Percentiles rank a stretch among this genome's conserved stretches.
Evolutionary conservation across 1,140 invertebrate genomes (phyloP).

Genomic region (Callitettix versicolor): DNA sequence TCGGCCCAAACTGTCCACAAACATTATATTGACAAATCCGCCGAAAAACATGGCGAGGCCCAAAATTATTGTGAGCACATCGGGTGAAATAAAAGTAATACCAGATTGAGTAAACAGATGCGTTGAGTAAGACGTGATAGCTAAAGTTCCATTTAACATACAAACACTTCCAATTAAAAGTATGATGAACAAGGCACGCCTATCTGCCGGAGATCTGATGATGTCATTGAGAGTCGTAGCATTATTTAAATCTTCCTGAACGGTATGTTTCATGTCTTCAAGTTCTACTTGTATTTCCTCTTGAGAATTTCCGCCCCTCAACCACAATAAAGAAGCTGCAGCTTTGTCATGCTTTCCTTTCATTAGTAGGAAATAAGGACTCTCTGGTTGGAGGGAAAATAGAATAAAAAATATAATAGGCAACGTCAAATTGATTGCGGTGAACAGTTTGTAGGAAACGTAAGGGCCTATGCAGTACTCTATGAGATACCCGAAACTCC

Average conservation of each 20-base stretch:
- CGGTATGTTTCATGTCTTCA: slow-evolving; percentile 16
- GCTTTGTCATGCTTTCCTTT: slow-evolving; percentile 50
- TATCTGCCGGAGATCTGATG: slow-evolving; percentile 2
- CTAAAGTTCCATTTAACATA: slow-evolving; percentile 19
- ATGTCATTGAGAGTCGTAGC: slow-evolving; percentile 15
- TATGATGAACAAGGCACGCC: slow-evolving; percentile 19
- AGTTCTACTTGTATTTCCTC: slow-evolving; percentile 16
- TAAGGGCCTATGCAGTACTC: slow-evolving; percentile 65
- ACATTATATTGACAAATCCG: slow-evolving; percentile 33
- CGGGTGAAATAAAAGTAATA: not conserved
- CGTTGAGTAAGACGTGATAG: slow-evolving; percentile 21
- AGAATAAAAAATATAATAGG: slow-evolving; percentile 51
- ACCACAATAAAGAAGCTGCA: slow-evolving; percentile 49
- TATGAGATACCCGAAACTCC: slow-evolving; percentile 60
- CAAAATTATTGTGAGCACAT: slow-evolving; percentile 16
- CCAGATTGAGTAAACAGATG: slow-evolving; percentile 11
- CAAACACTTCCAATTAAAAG: slow-evolving; percentile 15
- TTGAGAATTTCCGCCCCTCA: slow-evolving; percentile 38
- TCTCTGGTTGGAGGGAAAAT: slow-evolving; percentile 69
- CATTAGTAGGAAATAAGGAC: slow-evolving; percentile 57
- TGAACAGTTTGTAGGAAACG: slow-evolving; percentile 52
- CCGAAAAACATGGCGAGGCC: slow-evolving; percentile 6
- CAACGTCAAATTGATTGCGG: slow-evolving; percentile 47
- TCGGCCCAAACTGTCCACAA: slow-evolving; percentile 33
- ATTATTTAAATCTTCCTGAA: slow-evolving; percentile 1